phyloP scores from a whole-genome alignment of 2,888 invertebrate genomes.

The Pheosia tremula region DNA sequence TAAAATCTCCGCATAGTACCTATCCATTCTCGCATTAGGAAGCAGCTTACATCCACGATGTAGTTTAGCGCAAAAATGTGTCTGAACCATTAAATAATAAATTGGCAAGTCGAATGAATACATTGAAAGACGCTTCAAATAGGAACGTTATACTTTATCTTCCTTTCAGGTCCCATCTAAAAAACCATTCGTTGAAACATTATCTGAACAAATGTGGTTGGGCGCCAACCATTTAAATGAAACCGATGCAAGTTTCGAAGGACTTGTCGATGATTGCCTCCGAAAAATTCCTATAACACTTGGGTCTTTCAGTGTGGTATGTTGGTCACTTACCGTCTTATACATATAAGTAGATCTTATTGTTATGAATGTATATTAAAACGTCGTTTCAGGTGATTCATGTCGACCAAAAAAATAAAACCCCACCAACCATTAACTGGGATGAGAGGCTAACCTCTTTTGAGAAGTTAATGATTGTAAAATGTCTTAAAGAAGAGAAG shows the following conservation, averaged over 20 bases:
- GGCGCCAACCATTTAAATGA: constrained; percentile 86
- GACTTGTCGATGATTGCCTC: constrained; percentile 80
- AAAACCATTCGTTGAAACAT: constrained; percentile 85
- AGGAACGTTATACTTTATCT: not conserved
- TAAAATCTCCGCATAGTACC: constrained; percentile 6
- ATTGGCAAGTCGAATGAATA: no score
- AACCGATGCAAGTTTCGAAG: constrained; percentile 81
- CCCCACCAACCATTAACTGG: constrained; percentile 82
- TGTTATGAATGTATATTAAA: not conserved
- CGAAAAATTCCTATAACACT: constrained; percentile 84
- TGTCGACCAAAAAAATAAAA: constrained; percentile 67
- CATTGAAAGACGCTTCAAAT: no score
- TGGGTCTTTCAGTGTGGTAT: constrained; percentile 86
- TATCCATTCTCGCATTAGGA: no score
- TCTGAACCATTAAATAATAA: no score
- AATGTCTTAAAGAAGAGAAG: constrained; percentile 91
- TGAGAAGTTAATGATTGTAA: constrained; percentile 92
- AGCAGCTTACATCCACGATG: no score
- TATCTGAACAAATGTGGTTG: constrained; percentile 89
- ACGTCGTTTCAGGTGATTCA: constrained; percentile 80
- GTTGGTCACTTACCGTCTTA: constrained; percentile 8
- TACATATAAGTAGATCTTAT: not conserved
- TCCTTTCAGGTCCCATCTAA: constrained; percentile 66
- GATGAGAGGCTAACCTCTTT: constrained; percentile 86
- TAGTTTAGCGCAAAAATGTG: no score